Percentiles rank a stretch among this genome's conserved stretches.
These are phyloP conservation scores for Eupeodes corollae DNA, from an alignment of 1,140 invertebrate species.

Conservation along the genomic window DNA sequence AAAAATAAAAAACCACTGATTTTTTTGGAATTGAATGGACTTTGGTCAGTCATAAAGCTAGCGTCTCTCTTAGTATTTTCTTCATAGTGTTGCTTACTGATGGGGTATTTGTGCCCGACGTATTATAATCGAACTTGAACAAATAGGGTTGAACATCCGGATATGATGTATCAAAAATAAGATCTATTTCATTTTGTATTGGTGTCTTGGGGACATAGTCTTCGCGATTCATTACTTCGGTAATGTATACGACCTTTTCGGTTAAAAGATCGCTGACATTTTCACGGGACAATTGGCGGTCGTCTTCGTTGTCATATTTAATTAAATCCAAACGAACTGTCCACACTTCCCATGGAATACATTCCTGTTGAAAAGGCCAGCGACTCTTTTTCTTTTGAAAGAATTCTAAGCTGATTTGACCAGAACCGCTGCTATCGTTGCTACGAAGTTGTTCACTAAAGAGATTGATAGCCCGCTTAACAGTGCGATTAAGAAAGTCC, in stretches of 20 bases:
- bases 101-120: constrained; percentile 54
- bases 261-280: constrained; percentile 82
- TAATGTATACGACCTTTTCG: constrained; percentile 87
- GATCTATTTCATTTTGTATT: constrained; percentile 78
- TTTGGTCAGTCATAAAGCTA: constrained; percentile 49
- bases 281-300: constrained; percentile 75
- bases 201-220: constrained; percentile 95
- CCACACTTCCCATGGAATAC: constrained; percentile 96
- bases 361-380: constrained; percentile 80
- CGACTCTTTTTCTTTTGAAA: constrained; percentile 81
- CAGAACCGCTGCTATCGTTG: constrained; percentile 57
- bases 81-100: constrained; percentile 79
- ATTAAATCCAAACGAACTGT: constrained; percentile 82
- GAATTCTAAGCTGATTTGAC: constrained; percentile 90
- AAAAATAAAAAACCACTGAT: neutral
- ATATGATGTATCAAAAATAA: constrained; percentile 88
- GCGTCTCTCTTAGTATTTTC: constrained; percentile 79
- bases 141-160: constrained; percentile 90
- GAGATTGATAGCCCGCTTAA: constrained; percentile 70
- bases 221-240: constrained; percentile 87
- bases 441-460: constrained; percentile 77
- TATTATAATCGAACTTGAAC: constrained; percentile 74
- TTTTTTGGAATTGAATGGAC: too few relatives aligned
- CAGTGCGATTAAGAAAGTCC: constrained; percentile 54
- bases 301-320: constrained; percentile 74